Conservation (phyloP, 2,113 vertebrate species). For the Chloropsis hardwickii region DNA sequence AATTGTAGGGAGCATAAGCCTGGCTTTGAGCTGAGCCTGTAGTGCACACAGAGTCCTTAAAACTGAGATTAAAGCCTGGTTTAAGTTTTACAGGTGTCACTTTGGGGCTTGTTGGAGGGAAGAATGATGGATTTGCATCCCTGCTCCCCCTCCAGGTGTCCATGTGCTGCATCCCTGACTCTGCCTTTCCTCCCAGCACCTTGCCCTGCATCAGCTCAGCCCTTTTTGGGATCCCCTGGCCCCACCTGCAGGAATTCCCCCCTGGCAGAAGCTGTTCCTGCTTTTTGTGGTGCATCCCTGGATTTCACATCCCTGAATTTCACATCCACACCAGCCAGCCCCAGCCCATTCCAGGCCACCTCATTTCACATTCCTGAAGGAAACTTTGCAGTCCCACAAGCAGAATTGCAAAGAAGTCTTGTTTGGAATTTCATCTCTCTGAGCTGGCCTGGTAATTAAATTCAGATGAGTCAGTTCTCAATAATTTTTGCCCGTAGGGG, state of each 20-base stretch:
- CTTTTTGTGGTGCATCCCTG: background rate
- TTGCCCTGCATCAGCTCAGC: background rate
- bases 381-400: background rate
- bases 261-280: background rate
- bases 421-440: background rate
- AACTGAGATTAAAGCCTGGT: background rate
- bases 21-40: background rate
- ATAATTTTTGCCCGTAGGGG: constrained; percentile 32
- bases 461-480: constrained; percentile 32
- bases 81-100: background rate
- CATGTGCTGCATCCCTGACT: rapidly evolving
- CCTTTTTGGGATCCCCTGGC: background rate
- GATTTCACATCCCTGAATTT: background rate
- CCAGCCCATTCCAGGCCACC: background rate
- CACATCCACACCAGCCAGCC: background rate
- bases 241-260: background rate
- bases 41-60: background rate
- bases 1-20: background rate
- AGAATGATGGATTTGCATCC: background rate
- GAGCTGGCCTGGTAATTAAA: constrained; percentile 12
- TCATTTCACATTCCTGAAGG: background rate
- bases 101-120: background rate
- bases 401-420: background rate
- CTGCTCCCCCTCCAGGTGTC: background rate
- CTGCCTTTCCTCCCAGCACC: rapidly evolving